These are phyloP conservation scores for Terebella lapidaria DNA, from an alignment of 2,888 invertebrate genomes.

Conservation along the genomic window DNA sequence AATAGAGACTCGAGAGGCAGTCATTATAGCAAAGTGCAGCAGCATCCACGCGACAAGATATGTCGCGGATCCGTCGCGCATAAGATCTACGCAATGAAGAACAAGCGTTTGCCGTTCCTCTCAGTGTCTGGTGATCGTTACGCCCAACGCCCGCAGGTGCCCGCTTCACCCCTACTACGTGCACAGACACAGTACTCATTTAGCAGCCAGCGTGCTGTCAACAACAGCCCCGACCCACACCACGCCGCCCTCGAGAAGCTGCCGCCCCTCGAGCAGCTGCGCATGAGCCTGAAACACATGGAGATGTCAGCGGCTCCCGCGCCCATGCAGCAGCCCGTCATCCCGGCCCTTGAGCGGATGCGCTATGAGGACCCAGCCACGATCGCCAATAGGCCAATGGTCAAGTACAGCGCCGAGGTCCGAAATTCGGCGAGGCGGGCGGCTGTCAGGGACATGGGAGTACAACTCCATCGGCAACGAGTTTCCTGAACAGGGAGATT, in stretches of 20 bases:
- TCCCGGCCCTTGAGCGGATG: constrained; percentile 6
- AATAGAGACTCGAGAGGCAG: too few relatives aligned
- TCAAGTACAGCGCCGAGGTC: background rate
- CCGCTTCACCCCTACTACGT: constrained; percentile 33
- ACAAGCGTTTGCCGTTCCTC: constrained; percentile 20
- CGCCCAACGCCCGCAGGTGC: constrained; percentile 9
- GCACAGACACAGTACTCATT: constrained; percentile 40
- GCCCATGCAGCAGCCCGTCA: background rate
- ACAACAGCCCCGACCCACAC: constrained; percentile 38
- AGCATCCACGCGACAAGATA: constrained; percentile 28
- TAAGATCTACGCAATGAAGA: constrained; percentile 23
- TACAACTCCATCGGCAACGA: too few relatives aligned
- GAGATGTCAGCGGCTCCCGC: constrained; percentile 17
- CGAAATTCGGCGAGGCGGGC: background rate
- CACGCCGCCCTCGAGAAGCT: constrained; percentile 26
- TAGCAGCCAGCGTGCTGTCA: constrained; percentile 34
- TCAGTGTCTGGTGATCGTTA: constrained; percentile 37
- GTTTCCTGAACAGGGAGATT: too few relatives aligned
- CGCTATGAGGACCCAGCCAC: constrained; percentile 19
- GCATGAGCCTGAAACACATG: constrained; percentile 34
- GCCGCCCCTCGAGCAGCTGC: constrained; percentile 39
- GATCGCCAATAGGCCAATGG: constrained; percentile 29
- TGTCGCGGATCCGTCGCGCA: constrained; percentile 37
- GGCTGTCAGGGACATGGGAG: too few relatives aligned
- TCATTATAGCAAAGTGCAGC: background rate